Base-by-base conservation (phyloP, 1,140 invertebrate species). In the Aradophagus sp. region DNA sequence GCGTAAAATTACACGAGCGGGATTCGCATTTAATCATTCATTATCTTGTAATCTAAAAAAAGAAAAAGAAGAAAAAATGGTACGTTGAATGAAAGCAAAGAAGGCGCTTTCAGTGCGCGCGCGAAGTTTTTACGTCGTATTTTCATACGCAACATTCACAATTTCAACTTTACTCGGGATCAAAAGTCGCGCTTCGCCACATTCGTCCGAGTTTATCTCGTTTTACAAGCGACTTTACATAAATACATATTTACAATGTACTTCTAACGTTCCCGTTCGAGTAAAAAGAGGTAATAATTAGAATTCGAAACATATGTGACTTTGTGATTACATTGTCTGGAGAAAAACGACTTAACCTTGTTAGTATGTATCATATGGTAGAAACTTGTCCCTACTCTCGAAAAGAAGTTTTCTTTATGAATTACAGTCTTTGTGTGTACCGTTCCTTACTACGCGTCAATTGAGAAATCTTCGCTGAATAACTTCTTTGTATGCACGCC, bases 231-330 rank as follows among this genome's bases (percentile, higher is more conserved):
- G n/a, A n/a, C n/a, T 41, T 13, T 44, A 35, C 19, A 26, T 26
- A 41, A 20, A 39, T 42, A 26, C 16, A 42, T 42, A 34, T 55
- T 42, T 55, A 42, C 36, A 23, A 36, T 36, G 5, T 16, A 15
- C 53, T 45, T 38, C 29, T 47, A 29, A 29, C 31, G 14, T 45
- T 12, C 20, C 5, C 23, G 34, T 26, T n/a, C 8, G 23, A 11
- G 36, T 26, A 32, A 42, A 61, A 48, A 34, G 27, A 32, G 11
- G 56, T 34, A 61, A 61, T 61, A 61, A 61, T 61, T 48, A 61
- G 44, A 48, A 61, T 61, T 48, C 44, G 36, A 61, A 61, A 61
- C 56, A 41, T 48, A 41, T 27, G 35, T 27, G 31, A 55, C 26
- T 11, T 1, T 16, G 23, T 23, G 44, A 48, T 61, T 41, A 50